These are phyloP conservation scores for Carollia perspicillata DNA, from an alignment of 2,113 vertebrate species.

Conservation along the genomic window DNA sequence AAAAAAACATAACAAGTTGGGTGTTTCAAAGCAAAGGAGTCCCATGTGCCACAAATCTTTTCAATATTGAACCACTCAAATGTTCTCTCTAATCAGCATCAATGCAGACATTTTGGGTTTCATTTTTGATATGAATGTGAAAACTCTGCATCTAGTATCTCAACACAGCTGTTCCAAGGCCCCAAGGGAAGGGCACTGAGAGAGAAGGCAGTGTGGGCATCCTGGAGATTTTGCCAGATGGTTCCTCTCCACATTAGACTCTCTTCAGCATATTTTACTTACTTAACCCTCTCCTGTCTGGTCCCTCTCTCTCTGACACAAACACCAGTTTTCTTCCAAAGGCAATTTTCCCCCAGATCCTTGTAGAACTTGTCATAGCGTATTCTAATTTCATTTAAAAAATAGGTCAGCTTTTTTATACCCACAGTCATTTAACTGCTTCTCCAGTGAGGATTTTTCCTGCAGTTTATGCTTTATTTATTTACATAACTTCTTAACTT, in stretches of 20 bases:
- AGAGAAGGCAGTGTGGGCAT: not conserved
- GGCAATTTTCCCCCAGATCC: not conserved
- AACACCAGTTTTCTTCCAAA: not conserved
- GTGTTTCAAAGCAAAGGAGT: not conserved
- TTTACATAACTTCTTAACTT: not conserved
- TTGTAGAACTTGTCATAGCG: not conserved
- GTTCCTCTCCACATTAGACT: constrained; percentile 11
- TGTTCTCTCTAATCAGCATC: constrained; percentile 61
- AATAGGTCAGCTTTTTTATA: constrained; percentile 13
- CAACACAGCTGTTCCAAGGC: constrained; percentile 62
- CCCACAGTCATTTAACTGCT: not conserved
- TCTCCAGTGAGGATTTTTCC: constrained; percentile 16
- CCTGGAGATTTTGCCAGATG: constrained; percentile 60
- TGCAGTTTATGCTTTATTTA: not conserved
- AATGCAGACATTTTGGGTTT: constrained; percentile 64
- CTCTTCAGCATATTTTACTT: constrained; percentile 50
- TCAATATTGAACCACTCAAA: constrained; percentile 41
- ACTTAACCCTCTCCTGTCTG: constrained; percentile 58
- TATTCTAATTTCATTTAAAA: not conserved
- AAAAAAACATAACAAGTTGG: constrained; percentile 33
- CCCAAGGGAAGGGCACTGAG: constrained; percentile 21
- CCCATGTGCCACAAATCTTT: constrained; percentile 35
- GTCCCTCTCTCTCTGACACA: not conserved
- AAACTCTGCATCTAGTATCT: constrained; percentile 62
- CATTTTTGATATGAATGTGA: constrained; percentile 60